Evolutionary conservation across 1,140 invertebrate species (phyloP).

Genomic region (Pseudachorutes palmiensis): DNA sequence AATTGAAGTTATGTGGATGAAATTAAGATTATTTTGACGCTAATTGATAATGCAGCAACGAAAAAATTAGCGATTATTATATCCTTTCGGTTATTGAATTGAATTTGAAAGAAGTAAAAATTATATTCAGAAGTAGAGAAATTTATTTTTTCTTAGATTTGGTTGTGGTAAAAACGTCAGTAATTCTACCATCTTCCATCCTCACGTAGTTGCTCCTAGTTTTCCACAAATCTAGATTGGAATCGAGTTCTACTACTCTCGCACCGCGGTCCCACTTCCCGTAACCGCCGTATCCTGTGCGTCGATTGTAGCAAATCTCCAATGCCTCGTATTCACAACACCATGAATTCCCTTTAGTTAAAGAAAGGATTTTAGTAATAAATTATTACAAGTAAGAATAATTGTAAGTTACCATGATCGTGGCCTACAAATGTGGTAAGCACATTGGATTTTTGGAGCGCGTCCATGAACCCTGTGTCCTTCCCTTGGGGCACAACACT

Average conservation of each 20-base stretch:
- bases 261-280: conserved; percentile 14
- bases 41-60: too few relatives aligned
- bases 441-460: neutral
- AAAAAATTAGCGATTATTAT: too few relatives aligned
- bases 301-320: conserved; percentile 22
- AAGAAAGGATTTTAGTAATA: neutral
- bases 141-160: neutral
- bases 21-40: too few relatives aligned
- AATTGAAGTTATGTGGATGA: too few relatives aligned
- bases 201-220: conserved; percentile 5
- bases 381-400: neutral
- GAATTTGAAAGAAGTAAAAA: too few relatives aligned
- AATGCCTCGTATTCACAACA: neutral
- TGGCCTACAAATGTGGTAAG: conserved; percentile 16
- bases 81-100: too few relatives aligned
- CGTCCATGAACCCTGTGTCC: conserved; percentile 16
- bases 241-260: conserved; percentile 10
- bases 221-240: neutral
- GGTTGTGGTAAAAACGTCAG: neutral
- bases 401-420: conserved; percentile 16
- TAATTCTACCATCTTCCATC: conserved; percentile 7
- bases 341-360: conserved; percentile 3
- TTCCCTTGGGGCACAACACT: conserved; percentile 15
- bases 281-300: conserved; percentile 19
- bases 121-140: too few relatives aligned